These are phyloP conservation scores for Eclectus roratus DNA, from an alignment of 2,113 vertebrate species.

Conservation along the genomic window DNA sequence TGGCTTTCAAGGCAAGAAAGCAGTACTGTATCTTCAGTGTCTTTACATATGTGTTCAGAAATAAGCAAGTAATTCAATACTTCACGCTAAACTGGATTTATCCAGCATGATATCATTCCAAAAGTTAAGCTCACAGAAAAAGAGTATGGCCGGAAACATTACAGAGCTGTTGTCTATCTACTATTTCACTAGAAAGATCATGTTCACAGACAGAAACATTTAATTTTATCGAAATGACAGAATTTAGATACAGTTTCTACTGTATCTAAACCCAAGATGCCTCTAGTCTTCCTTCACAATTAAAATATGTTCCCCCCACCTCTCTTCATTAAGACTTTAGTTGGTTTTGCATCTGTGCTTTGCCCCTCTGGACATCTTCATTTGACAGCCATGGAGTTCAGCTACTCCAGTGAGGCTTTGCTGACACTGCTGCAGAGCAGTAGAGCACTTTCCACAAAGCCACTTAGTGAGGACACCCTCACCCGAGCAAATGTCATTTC, in stretches of 20 bases:
- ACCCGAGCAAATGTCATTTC: not conserved
- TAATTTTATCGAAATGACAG: not conserved
- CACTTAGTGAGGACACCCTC: not conserved
- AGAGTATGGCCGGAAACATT: not conserved
- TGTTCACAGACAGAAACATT: not conserved
- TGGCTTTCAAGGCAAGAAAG: not conserved
- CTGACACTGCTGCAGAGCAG: not conserved
- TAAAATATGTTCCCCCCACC: not conserved
- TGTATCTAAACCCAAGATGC: not conserved
- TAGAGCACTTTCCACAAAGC: not conserved
- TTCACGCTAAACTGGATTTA: not conserved
- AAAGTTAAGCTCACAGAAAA: not conserved
- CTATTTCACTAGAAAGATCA: not conserved
- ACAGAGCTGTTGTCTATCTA: not conserved
- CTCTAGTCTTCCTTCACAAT: not conserved
- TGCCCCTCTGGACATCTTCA: not conserved
- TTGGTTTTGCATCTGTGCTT: not conserved
- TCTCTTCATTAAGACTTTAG: not conserved
- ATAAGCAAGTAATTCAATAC: not conserved
- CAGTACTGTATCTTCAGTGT: not conserved
- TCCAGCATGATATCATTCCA: not conserved
- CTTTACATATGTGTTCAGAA: not conserved
- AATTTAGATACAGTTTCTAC: not conserved
- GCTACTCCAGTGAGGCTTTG: not conserved
- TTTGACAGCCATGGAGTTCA: not conserved